Conservation (phyloP, 2,888 invertebrate genomes). For the Alsophila aescularia region DNA sequence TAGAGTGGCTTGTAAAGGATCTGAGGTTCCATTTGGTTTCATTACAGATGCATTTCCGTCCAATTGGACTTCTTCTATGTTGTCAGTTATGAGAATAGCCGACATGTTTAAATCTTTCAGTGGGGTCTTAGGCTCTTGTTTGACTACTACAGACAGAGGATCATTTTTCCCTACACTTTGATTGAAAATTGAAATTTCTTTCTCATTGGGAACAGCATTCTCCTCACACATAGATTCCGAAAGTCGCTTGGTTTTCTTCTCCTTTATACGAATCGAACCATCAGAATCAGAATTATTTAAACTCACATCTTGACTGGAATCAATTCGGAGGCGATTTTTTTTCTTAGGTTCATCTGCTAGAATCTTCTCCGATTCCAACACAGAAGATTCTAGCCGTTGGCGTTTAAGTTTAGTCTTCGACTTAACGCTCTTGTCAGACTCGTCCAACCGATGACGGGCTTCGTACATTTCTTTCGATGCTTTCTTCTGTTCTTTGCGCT, state of each 20-base stretch:
- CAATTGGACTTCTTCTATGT: conserved; percentile 58
- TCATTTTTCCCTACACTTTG: conserved; percentile 52
- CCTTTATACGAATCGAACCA: conserved; percentile 40
- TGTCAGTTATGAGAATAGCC: conserved; percentile 54
- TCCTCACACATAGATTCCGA: conserved; percentile 54
- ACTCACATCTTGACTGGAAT: conserved; percentile 60
- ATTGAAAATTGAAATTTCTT: conserved; percentile 62
- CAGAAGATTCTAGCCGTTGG: conserved; percentile 54
- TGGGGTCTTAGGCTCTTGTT: conserved; percentile 68
- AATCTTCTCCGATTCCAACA: conserved; percentile 59
- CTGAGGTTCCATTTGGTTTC: conserved; percentile 53
- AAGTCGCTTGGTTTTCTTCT: conserved; percentile 49
- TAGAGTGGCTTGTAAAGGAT: conserved; percentile 61
- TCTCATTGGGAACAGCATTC: conserved; percentile 52
- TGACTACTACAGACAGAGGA: conserved; percentile 59
- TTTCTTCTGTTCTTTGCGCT: conserved; percentile 70
- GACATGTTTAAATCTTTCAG: conserved; percentile 56
- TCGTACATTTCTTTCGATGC: conserved; percentile 77
- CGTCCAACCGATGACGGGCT: conserved; percentile 64
- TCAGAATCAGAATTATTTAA: conserved; percentile 36
- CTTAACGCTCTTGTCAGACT: conserved; percentile 42
- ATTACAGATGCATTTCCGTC: conserved; percentile 51
- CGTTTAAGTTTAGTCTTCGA: conserved; percentile 47
- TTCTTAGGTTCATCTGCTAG: conserved; percentile 52
- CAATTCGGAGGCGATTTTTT: conserved; percentile 60